These are phyloP conservation scores for Papilio machaon DNA, from an alignment of 1,140 invertebrate species.

Conservation along the genomic window DNA sequence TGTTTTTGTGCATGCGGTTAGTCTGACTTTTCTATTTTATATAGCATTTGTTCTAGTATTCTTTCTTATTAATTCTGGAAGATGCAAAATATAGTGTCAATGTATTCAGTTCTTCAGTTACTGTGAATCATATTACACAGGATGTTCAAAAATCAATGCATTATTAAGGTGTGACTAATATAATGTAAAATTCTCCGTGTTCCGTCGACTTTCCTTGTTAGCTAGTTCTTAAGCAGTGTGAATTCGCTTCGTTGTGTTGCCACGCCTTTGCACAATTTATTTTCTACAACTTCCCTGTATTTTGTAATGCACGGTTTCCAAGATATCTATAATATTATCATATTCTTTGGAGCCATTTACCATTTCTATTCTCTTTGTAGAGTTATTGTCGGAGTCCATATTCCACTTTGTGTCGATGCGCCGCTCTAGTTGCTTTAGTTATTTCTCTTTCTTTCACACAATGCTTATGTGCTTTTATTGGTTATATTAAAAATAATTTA, in stretches of 20 bases:
- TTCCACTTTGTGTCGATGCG: background rate
- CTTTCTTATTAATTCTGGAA: too few relatives aligned
- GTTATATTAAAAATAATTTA: background rate
- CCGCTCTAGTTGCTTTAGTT: background rate
- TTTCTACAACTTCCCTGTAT: background rate
- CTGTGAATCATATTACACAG: background rate
- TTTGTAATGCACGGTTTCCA: background rate
- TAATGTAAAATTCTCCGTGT: background rate
- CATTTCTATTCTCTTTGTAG: background rate
- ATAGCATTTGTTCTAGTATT: too few relatives aligned
- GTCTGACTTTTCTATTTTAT: too few relatives aligned
- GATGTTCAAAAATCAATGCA: slow-evolving; percentile 17
- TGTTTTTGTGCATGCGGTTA: too few relatives aligned
- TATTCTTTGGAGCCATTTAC: background rate
- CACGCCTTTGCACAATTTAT: background rate
- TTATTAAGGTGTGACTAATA: slow-evolving; percentile 23
- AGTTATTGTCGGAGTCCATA: too few relatives aligned
- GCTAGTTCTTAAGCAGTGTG: background rate
- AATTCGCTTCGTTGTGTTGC: background rate
- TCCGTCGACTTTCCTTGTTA: slow-evolving; percentile 17
- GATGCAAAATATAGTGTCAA: background rate
- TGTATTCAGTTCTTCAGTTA: background rate
- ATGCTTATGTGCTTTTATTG: background rate
- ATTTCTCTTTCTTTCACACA: background rate
- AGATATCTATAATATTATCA: background rate